Evolutionary conservation across 1,140 invertebrate genomes (phyloP).

Genomic region (Camponotus floridanus): DNA sequence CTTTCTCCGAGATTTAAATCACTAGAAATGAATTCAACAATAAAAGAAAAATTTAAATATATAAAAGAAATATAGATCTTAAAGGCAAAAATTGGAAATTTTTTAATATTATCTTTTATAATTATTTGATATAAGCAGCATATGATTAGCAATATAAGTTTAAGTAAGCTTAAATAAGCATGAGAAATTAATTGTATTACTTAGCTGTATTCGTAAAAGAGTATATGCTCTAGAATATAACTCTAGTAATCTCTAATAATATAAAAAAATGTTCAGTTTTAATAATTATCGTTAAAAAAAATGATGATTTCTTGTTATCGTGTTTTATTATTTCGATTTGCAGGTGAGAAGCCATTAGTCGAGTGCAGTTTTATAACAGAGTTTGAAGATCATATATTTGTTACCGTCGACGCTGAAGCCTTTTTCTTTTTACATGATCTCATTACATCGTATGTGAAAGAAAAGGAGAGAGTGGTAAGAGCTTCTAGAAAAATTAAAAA

Average conservation of each 20-base stretch:
- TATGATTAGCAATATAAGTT: not conserved
- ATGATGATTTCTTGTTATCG: not conserved
- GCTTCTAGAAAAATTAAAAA: not conserved
- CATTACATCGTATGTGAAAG: constrained; percentile 97
- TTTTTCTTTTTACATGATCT: constrained; percentile 99
- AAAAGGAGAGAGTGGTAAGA: constrained; percentile 94
- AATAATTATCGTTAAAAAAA: not conserved
- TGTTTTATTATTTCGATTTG: constrained; percentile 44
- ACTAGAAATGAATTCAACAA: too few relatives aligned
- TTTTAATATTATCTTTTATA: not conserved
- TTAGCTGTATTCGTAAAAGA: not conserved
- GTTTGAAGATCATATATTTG: constrained; percentile 99
- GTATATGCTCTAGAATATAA: not conserved
- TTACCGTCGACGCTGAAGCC: constrained; percentile 98
- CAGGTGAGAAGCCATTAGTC: constrained; percentile 95
- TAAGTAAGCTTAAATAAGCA: constrained; percentile 4
- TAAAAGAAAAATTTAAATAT: not conserved
- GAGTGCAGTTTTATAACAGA: constrained; percentile 99
- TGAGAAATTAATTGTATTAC: not conserved
- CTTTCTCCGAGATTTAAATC: too few relatives aligned
- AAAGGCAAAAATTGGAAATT: too few relatives aligned
- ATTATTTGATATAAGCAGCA: constrained; percentile 7
- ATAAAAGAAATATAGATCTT: too few relatives aligned
- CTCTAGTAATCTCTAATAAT: not conserved
- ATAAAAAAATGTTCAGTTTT: not conserved